Conservation (phyloP, 2,113 vertebrate species). For the Sus scrofa region DNA sequence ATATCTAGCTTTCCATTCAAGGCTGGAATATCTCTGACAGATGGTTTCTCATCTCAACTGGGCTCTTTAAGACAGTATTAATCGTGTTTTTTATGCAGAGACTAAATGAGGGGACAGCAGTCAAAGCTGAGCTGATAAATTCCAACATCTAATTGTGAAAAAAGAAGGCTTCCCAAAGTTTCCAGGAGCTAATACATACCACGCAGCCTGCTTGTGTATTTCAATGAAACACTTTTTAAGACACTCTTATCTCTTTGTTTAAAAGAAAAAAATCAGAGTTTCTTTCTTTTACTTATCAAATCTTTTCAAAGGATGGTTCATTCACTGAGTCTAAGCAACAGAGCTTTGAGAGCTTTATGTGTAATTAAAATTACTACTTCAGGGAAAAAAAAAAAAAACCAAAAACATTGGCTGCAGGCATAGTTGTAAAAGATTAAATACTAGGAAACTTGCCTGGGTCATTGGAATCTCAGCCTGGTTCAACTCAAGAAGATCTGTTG, state of each 20-base stretch:
- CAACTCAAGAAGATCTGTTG: neutral
- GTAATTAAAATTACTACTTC: conserved; percentile 21
- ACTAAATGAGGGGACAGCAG: neutral
- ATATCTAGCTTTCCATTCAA: neutral
- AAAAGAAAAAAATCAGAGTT: neutral
- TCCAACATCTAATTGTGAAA: neutral
- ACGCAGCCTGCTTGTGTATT: neutral
- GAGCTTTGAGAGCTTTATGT: neutral
- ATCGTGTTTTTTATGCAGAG: conserved; percentile 28
- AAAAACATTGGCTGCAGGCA: neutral
- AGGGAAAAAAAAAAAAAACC: too few species aligned
- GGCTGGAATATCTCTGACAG: too few species aligned
- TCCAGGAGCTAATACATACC: neutral
- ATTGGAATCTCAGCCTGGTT: neutral
- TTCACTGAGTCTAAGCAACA: neutral
- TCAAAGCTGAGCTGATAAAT: neutral
- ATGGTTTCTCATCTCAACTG: neutral
- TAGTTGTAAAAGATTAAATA: neutral
- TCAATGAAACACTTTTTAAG: neutral
- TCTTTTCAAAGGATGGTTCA: neutral
- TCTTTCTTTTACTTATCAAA: conserved; percentile 9
- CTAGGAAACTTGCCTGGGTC: neutral
- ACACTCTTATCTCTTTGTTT: neutral
- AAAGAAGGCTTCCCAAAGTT: neutral
- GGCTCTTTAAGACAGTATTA: neutral